Evolutionary conservation across 2,888 invertebrate species (phyloP), one percentile per base, ranked within the genome.

Genomic region (Cerceris ruficornis): DNA sequence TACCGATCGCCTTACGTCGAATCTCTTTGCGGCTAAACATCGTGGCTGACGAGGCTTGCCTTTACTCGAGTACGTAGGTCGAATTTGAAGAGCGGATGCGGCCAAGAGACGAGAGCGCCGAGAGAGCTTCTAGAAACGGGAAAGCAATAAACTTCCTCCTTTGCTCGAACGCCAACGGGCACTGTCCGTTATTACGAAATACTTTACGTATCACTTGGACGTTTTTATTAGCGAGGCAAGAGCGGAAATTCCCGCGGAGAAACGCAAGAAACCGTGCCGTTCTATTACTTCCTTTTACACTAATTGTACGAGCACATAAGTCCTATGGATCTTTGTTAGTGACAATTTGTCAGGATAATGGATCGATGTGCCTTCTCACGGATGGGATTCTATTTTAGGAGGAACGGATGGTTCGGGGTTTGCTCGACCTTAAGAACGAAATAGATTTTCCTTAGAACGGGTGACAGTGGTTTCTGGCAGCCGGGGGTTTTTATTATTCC

Each of bases 161-260:
- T 81, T 86, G 74, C 74, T 49, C 62, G 68, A 69, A 62, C 50
- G 64, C 8, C 64, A 73, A 66, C 61, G 64, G 60, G 67, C 72
- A 65, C 72, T 72, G 62, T 72, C 61, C 73, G 74, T 86, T 79
- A 84, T 84, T 84, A 77, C 75, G 43, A 81, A 77, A 81, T 84
- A 77, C 77, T 85, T 85, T 61, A 71, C 77, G 69, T 75, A 70
- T 68, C 58, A 69, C 55, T 49, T 14, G 60, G 76, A 71, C 71
- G 69, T 79, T 81, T 71, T 80, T 76, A 81, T 70, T 60, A 43
- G 13, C 43, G 49, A 7, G 46, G 43, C 52, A 50, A n/a, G 55
- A 46, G 39, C 28, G 17, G 41, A 7, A 13, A 17, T n/a, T 9
- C n/a, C 13, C 28, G 46, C 7, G 65, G 14, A 43, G 41, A 60